Evolutionary conservation across 2,888 invertebrate species (phyloP).

Genomic region (Epinotia bilunana): DNA sequence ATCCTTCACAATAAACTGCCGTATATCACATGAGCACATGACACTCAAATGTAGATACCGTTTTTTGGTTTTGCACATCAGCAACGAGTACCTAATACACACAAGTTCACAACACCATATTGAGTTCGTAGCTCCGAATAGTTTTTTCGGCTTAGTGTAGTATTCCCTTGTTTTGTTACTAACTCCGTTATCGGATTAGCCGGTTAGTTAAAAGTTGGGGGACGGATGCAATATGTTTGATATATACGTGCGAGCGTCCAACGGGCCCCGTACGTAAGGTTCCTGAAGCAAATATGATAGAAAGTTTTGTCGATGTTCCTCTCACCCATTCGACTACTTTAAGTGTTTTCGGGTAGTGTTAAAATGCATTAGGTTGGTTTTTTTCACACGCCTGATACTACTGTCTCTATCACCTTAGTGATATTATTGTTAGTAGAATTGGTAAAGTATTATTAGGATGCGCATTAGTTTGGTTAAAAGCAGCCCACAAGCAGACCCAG

Average conservation of each 20-base stretch:
- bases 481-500: no score
- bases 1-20: not conserved
- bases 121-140: slow-evolving; percentile 12
- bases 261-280: slow-evolving; percentile 3
- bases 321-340: no score
- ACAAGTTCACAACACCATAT: slow-evolving; percentile 10
- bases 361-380: not conserved
- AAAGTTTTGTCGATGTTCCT: slow-evolving; percentile 21
- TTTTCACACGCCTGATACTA: no score
- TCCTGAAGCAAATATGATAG: slow-evolving; percentile 7
- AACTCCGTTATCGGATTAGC: slow-evolving; percentile 38
- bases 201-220: slow-evolving; percentile 36
- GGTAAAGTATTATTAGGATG: no score
- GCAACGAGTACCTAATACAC: slow-evolving; percentile 4
- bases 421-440: no score
- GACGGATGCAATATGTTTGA: slow-evolving; percentile 40
- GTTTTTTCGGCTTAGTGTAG: slow-evolving; percentile 20
- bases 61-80: not conserved
- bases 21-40: not conserved
- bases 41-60: not conserved
- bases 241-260: slow-evolving; percentile 18
- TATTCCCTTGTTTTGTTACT: slow-evolving; percentile 34
- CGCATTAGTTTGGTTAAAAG: no score
- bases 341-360: not conserved
- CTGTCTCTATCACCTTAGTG: no score